Percentiles rank a stretch among this genome's conserved stretches.
phyloP scores from a whole-genome alignment of 2,113 vertebrate species.

The Antechinus stuartii region DNA sequence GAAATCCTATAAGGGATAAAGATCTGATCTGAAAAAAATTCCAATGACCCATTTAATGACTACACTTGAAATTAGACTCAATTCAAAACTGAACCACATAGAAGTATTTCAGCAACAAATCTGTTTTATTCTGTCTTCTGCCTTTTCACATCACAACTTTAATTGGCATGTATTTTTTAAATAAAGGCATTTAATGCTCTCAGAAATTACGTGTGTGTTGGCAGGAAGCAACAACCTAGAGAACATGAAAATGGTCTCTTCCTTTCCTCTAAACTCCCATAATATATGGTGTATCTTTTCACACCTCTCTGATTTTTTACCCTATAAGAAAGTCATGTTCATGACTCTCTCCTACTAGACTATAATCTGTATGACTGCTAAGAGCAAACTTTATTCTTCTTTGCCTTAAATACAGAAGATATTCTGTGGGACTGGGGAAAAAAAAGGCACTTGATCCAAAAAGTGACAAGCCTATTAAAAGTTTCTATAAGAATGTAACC shows the following conservation, averaged over 20 bases:
- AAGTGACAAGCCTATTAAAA: background rate
- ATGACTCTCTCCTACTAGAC: background rate
- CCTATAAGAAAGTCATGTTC: background rate
- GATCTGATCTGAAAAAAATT: slow-evolving; percentile 33
- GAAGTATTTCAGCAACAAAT: background rate
- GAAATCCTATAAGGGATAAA: slow-evolving; percentile 52
- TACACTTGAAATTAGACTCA: slow-evolving; percentile 25
- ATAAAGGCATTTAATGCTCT: background rate
- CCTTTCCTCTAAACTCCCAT: background rate
- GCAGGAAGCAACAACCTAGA: background rate
- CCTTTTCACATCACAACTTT: background rate
- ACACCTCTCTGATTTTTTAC: background rate
- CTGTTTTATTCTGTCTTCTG: background rate
- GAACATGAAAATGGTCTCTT: background rate
- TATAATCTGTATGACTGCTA: background rate
- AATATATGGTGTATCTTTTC: background rate
- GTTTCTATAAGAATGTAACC: background rate
- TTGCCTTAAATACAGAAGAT: background rate
- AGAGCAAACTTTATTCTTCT: background rate
- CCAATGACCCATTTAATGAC: slow-evolving; percentile 29
- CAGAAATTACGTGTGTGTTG: background rate
- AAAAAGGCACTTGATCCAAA: background rate
- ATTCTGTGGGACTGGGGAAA: background rate
- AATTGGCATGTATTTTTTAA: background rate
- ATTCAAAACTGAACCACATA: background rate